Evolutionary conservation across 2,797 vertebrate genomes (phyloP).

Genomic region (Microctenopoma steveboyesi): DNA sequence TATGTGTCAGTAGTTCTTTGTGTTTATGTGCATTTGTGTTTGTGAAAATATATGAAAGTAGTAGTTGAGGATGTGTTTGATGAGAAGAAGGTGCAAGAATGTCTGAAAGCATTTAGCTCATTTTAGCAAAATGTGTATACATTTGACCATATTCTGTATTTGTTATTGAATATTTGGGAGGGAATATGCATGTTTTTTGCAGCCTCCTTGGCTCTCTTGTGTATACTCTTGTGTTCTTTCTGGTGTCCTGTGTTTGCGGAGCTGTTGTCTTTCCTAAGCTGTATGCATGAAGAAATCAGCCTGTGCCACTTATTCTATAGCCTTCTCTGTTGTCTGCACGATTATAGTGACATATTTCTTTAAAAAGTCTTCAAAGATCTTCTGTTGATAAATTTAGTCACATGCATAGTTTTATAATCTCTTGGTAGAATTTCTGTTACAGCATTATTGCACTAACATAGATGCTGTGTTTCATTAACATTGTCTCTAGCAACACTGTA

Average conservation of each 20-base stretch:
- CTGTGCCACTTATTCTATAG: conserved; percentile 21
- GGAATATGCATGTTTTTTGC: conserved; percentile 42
- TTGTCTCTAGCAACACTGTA: conserved; percentile 21
- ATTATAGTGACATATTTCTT: conserved; percentile 9
- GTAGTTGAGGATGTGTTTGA: background rate
- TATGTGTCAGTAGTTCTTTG: background rate
- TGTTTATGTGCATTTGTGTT: too few species aligned
- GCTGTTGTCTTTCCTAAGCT: conserved; percentile 31
- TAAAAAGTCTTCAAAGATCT: conserved; percentile 2
- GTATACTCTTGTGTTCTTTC: conserved; percentile 32
- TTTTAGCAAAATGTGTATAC: conserved; percentile 39
- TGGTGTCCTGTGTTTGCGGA: conserved; percentile 50
- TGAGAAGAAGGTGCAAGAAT: conserved; percentile 10
- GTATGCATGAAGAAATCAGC: conserved; percentile 50
- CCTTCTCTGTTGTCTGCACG: conserved; percentile 29
- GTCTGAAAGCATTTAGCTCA: conserved; percentile 23
- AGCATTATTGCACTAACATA: background rate
- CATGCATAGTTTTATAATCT: background rate
- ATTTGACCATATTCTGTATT: conserved; percentile 49
- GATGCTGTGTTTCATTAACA: conserved; percentile 12
- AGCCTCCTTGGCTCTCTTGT: conserved; percentile 41
- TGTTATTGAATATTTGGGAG: conserved; percentile 30
- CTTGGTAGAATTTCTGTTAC: background rate
- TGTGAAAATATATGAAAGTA: background rate
- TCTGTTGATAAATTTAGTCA: background rate